Conservation (phyloP, 1,140 invertebrate species). For the Laupala kohalensis region DNA sequence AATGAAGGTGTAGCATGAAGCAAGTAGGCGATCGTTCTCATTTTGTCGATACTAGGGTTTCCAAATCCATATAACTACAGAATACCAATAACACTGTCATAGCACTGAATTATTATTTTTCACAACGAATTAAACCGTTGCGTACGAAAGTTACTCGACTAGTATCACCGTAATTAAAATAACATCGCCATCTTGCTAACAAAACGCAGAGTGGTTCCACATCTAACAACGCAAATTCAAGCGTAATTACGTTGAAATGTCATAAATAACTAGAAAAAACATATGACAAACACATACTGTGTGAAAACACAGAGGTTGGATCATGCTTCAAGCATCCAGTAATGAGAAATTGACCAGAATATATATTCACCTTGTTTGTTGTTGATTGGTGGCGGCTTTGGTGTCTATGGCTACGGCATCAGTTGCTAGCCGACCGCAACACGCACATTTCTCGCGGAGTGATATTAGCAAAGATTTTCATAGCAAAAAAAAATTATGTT, state of each 20-base stretch:
- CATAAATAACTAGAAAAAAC: slow-evolving; percentile 1
- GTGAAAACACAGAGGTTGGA: slow-evolving; percentile 4
- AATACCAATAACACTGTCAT: too few relatives aligned
- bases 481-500: too few relatives aligned
- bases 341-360: not conserved
- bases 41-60: too few relatives aligned
- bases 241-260: not conserved
- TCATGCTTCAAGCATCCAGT: slow-evolving; percentile 11
- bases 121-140: too few relatives aligned
- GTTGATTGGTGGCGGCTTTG: slow-evolving; percentile 15
- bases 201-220: slow-evolving; percentile 13
- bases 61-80: too few relatives aligned
- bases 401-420: slow-evolving; percentile 18
- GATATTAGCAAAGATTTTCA: too few relatives aligned
- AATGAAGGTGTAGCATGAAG: too few relatives aligned
- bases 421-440: slow-evolving; percentile 16
- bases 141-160: too few relatives aligned
- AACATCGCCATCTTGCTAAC: slow-evolving; percentile 16
- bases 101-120: too few relatives aligned
- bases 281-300: slow-evolving; percentile 7
- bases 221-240: not conserved
- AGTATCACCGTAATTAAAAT: slow-evolving; percentile 9
- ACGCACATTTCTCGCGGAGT: slow-evolving; percentile 1
- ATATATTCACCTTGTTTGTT: slow-evolving; percentile 17
- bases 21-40: too few relatives aligned